phyloP scores from a whole-genome alignment of 2,113 vertebrate genomes.

The Aegithalos caudatus region DNA sequence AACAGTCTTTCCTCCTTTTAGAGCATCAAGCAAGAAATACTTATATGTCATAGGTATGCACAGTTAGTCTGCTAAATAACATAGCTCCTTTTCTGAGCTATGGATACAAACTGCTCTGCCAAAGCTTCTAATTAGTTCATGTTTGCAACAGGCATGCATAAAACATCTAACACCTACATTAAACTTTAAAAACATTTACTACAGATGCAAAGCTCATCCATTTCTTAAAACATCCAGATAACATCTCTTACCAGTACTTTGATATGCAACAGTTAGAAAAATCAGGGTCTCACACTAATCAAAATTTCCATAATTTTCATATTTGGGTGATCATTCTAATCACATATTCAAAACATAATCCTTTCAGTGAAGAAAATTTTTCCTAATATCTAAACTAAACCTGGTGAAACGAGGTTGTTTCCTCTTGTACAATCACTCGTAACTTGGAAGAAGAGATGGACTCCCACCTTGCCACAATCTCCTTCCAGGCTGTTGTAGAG shows the following conservation, averaged over 20 bases:
- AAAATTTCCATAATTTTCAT: not conserved
- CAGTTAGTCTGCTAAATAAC: not conserved
- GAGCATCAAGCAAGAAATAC: not conserved
- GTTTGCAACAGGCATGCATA: not conserved
- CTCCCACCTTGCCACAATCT: not conserved
- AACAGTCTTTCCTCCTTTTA: not conserved
- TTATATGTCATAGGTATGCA: not conserved
- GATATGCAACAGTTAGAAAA: not conserved
- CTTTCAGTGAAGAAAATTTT: not conserved
- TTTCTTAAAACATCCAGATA: not conserved
- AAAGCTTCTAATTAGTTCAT: not conserved
- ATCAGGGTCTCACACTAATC: not conserved
- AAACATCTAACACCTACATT: not conserved
- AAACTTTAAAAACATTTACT: conserved; percentile 21
- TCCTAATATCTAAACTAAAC: not conserved
- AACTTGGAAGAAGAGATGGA: not conserved
- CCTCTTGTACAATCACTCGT: not conserved
- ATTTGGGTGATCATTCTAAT: not conserved
- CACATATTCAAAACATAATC: not conserved
- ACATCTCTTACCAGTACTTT: not conserved
- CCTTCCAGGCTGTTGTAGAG: not conserved
- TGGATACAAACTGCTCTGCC: not conserved
- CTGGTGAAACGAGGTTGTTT: not conserved
- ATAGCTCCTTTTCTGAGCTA: not conserved
- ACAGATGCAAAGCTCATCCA: not conserved